Conservation (phyloP, 2,888 invertebrate genomes). For the Carpatolechia fugitivella region DNA sequence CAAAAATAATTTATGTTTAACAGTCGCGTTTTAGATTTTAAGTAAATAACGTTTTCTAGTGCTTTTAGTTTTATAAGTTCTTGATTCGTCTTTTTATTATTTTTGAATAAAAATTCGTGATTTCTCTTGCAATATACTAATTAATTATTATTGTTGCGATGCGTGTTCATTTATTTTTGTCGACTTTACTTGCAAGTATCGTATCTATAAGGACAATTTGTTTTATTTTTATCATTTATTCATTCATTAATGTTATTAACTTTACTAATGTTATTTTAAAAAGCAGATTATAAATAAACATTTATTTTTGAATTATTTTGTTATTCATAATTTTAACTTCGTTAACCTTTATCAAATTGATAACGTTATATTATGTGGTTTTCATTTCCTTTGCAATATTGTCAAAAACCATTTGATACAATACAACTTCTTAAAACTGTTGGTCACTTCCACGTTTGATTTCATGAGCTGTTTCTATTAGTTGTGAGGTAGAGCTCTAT, state of each 20-base stretch:
- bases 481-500: too few relatives aligned
- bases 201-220: constrained; percentile 14
- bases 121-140: constrained; percentile 28
- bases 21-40: constrained; percentile 16
- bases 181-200: constrained; percentile 15
- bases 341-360: too few relatives aligned
- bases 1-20: constrained; percentile 14
- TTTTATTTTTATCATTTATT: too few relatives aligned
- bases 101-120: constrained; percentile 21
- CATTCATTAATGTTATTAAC: constrained; percentile 26
- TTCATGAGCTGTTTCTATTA: too few relatives aligned
- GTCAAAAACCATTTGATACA: too few relatives aligned
- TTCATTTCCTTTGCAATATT: too few relatives aligned
- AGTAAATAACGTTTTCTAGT: neutral
- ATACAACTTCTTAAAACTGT: too few relatives aligned
- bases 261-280: constrained; percentile 49
- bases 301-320: constrained; percentile 13
- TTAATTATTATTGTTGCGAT: too few relatives aligned
- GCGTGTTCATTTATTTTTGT: constrained; percentile 4
- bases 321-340: neutral
- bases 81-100: constrained; percentile 27
- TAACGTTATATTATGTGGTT: too few relatives aligned
- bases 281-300: constrained; percentile 45
- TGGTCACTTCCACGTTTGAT: too few relatives aligned
- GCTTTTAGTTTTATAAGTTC: neutral